phyloP scores from a whole-genome alignment of 2,797 vertebrate genomes.

The Peromyscus eremicus region DNA sequence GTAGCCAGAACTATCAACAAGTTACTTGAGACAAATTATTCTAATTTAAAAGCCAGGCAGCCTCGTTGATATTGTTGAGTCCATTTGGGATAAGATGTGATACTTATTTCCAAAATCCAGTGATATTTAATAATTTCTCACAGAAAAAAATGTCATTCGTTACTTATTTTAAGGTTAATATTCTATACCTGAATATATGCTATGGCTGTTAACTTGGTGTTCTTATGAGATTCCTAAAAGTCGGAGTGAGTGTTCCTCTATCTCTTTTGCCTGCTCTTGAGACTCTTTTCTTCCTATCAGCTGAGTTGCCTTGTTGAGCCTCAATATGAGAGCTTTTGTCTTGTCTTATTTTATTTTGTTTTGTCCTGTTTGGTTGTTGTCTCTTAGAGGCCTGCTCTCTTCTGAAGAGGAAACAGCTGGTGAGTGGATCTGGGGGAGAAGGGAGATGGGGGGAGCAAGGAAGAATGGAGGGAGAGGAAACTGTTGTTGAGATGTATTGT shows the following conservation, averaged over 20 bases:
- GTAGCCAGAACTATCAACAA: neutral
- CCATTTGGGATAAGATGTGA: neutral
- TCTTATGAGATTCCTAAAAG: neutral
- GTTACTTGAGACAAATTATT: neutral
- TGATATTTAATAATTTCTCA: slow-evolving; percentile 15
- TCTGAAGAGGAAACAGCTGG: neutral
- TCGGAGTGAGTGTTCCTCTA: neutral
- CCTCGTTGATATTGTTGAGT: neutral
- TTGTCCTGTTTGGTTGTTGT: neutral
- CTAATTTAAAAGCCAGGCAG: neutral
- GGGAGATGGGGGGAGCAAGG: neutral
- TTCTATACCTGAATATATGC: neutral
- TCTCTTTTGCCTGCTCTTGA: neutral
- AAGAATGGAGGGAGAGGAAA: neutral
- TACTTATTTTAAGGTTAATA: slow-evolving; percentile 27
- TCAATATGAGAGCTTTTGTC: neutral
- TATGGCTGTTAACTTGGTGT: neutral
- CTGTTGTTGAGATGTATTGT: neutral
- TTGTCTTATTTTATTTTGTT: neutral
- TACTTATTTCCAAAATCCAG: slow-evolving; percentile 19
- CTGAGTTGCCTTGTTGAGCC: neutral
- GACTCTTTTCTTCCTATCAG: neutral
- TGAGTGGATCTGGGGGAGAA: neutral
- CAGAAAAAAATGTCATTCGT: neutral
- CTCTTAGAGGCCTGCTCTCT: neutral